phyloP scores from a whole-genome alignment of 2,797 vertebrate genomes.

The Eulemur rubriventer region DNA sequence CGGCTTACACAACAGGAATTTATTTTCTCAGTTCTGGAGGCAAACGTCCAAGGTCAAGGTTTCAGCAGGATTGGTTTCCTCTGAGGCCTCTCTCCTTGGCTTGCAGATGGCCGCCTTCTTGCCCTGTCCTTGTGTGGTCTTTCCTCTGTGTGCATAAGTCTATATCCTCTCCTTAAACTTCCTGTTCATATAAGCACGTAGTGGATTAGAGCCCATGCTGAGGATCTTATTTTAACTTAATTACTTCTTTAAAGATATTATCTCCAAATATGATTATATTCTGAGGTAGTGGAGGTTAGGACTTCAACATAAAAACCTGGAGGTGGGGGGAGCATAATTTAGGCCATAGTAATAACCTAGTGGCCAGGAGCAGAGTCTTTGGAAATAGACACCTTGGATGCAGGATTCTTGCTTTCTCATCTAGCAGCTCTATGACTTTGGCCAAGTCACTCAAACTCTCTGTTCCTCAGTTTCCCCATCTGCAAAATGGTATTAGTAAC shows the following conservation, averaged over 20 bases:
- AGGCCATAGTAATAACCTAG: not conserved
- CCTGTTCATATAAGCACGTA: not conserved
- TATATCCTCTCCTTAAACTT: not conserved
- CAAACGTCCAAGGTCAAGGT: not conserved
- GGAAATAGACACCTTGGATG: too few species aligned
- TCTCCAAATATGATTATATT: not conserved
- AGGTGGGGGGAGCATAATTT: not conserved
- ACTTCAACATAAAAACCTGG: not conserved
- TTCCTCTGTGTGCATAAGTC: accelerated
- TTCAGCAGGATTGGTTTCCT: not conserved
- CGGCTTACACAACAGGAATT: not conserved
- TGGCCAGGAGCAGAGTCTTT: not conserved
- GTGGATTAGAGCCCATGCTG: not conserved
- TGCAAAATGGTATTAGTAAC: not conserved
- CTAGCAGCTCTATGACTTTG: not conserved
- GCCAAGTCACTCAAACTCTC: not conserved
- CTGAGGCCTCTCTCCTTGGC: not conserved
- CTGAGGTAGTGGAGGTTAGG: not conserved
- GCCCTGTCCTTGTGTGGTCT: too few species aligned
- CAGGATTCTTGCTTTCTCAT: not conserved
- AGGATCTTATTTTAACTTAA: not conserved
- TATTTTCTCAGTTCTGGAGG: not conserved
- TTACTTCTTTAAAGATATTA: not conserved
- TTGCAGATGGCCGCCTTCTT: not conserved
- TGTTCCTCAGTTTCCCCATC: not conserved